Conservation (phyloP, 92 coral and sea anemone species). For the Montipora capitata region DNA sequence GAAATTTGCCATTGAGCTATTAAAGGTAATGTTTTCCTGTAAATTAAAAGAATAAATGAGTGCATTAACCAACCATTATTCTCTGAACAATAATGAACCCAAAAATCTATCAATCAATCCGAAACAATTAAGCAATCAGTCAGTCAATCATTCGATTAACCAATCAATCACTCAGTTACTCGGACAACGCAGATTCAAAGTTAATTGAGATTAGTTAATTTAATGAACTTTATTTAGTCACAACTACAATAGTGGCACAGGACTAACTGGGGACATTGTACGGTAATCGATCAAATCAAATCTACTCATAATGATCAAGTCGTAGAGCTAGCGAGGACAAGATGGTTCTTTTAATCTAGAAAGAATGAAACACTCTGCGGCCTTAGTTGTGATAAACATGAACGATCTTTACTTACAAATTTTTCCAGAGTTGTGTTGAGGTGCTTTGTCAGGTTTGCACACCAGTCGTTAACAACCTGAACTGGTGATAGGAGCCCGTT, state of each 20-base stretch:
- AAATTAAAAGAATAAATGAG: not conserved
- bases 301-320: no score
- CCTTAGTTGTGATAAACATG: not conserved
- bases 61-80: not conserved
- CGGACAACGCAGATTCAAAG: no score
- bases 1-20: slow-evolving; percentile 50
- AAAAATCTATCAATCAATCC: no score
- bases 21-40: slow-evolving; percentile 69
- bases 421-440: slow-evolving; percentile 56
- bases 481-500: not conserved
- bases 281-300: no score
- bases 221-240: no score
- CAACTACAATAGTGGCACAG: no score
- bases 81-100: no score
- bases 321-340: no score
- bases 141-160: not conserved
- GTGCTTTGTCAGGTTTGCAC: slow-evolving; percentile 58
- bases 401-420: slow-evolving; percentile 57
- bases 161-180: not conserved
- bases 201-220: no score
- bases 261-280: no score
- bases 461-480: slow-evolving; percentile 66
- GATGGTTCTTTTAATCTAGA: no score
- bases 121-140: not conserved
- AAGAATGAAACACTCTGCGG: not conserved